phyloP scores from a whole-genome alignment of 1,140 invertebrate species.

The Trinorchestia longiramus region DNA sequence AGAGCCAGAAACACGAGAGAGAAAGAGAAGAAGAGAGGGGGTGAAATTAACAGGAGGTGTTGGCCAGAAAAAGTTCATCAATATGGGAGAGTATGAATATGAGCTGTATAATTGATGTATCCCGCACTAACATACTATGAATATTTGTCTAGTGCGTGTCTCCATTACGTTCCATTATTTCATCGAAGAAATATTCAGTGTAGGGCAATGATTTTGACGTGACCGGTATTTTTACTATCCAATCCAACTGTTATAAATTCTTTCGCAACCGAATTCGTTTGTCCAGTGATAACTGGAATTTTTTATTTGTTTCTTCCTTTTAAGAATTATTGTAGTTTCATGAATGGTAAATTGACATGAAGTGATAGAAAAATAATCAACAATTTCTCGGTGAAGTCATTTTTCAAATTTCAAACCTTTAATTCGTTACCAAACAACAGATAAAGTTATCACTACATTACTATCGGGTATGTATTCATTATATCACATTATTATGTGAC shows the following conservation, averaged over 20 bases:
- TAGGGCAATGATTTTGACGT: neutral
- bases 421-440: neutral
- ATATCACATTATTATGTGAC: no score
- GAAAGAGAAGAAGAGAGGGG: neutral
- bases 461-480: no score
- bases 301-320: neutral
- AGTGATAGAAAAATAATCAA: neutral
- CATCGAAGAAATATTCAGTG: neutral
- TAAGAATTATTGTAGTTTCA: neutral
- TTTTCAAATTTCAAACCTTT: neutral
- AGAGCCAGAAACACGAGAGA: no score
- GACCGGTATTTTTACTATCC: neutral
- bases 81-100: neutral
- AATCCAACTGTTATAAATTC: neutral
- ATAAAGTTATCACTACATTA: neutral
- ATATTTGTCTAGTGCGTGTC: neutral
- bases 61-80: no score
- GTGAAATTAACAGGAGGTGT: neutral
- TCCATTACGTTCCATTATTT: neutral
- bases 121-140: neutral
- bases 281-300: neutral
- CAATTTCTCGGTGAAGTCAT: neutral
- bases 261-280: neutral
- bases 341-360: neutral
- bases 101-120: neutral